phyloP scores from a whole-genome alignment of 1,140 invertebrate species.

The Sinonovacula constricta region DNA sequence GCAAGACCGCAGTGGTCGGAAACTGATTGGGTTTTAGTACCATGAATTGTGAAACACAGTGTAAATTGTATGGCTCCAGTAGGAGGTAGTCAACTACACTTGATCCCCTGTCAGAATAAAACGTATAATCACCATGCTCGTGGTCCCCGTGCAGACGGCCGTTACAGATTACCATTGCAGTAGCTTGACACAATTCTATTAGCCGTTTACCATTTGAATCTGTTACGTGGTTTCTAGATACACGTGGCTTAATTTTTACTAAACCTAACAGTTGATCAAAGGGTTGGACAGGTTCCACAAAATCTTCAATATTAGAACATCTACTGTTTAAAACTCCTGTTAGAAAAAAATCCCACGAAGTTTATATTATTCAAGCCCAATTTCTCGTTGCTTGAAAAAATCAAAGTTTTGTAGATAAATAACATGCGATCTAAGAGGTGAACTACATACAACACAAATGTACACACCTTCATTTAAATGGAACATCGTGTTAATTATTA shows the following conservation, averaged over 20 bases:
- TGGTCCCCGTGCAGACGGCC: slow-evolving; percentile 3
- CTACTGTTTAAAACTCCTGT: background rate
- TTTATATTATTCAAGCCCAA: slow-evolving; percentile 28
- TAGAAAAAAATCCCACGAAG: background rate
- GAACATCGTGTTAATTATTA: slow-evolving; percentile 10
- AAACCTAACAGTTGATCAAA: background rate
- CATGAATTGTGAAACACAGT: too few species aligned
- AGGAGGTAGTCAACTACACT: background rate
- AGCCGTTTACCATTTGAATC: slow-evolving; percentile 15
- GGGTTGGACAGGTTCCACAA: background rate
- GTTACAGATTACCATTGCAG: background rate
- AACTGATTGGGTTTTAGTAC: too few species aligned
- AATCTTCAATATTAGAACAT: background rate
- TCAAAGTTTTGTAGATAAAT: slow-evolving; percentile 7
- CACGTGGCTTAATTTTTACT: background rate
- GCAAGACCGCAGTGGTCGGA: too few species aligned
- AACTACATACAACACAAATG: slow-evolving; percentile 17
- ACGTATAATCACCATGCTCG: slow-evolving; percentile 7
- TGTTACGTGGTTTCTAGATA: slow-evolving; percentile 5
- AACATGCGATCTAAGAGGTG: slow-evolving; percentile 11
- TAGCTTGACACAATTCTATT: slow-evolving; percentile 15
- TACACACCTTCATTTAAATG: slow-evolving; percentile 20
- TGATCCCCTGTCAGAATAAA: background rate
- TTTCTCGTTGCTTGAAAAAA: slow-evolving; percentile 31
- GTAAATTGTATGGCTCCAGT: too few species aligned